A percentile compares a stretch with the other conserved stretches of the same genome.
These are phyloP conservation scores for Drosophila sordidapex DNA, from an alignment of 2,888 invertebrate genomes.

Conservation along the genomic window DNA sequence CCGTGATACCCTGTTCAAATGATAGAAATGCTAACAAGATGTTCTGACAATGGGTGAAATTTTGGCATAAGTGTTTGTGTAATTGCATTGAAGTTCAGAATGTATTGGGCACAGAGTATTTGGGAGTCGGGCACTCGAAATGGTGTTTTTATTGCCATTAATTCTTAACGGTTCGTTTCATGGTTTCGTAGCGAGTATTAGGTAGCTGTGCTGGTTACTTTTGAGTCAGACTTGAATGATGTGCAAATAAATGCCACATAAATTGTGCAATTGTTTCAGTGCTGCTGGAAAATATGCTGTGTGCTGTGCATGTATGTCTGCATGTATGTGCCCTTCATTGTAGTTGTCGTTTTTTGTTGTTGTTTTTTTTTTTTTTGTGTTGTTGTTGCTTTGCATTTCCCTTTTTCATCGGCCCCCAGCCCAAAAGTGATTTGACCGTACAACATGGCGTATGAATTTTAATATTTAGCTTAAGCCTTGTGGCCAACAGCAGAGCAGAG, in stretches of 20 bases:
- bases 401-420: slow-evolving; percentile 8
- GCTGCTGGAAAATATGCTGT: slow-evolving; percentile 64
- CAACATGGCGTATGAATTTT: slow-evolving; percentile 81
- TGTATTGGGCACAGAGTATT: not conserved
- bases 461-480: slow-evolving; percentile 68
- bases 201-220: slow-evolving; percentile 21
- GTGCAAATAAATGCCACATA: slow-evolving; percentile 76
- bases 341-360: slow-evolving; percentile 37
- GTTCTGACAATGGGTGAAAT: not conserved
- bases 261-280: slow-evolving; percentile 76
- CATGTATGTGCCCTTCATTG: slow-evolving; percentile 48
- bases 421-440: slow-evolving; percentile 72
- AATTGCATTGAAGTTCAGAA: not conserved
- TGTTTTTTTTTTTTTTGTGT: not conserved
- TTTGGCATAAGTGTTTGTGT: not conserved
- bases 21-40: not conserved
- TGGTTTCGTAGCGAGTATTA: slow-evolving; percentile 39
- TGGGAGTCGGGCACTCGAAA: not conserved
- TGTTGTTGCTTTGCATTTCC: not conserved
- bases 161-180: slow-evolving; percentile 60
- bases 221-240: slow-evolving; percentile 47
- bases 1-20: slow-evolving; percentile 10
- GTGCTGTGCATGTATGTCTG: slow-evolving; percentile 30
- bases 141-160: not conserved
- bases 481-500: slow-evolving; percentile 26